Evolutionary conservation across 2,888 invertebrate species (phyloP).

Genomic region (Standfussiana lucernea): DNA sequence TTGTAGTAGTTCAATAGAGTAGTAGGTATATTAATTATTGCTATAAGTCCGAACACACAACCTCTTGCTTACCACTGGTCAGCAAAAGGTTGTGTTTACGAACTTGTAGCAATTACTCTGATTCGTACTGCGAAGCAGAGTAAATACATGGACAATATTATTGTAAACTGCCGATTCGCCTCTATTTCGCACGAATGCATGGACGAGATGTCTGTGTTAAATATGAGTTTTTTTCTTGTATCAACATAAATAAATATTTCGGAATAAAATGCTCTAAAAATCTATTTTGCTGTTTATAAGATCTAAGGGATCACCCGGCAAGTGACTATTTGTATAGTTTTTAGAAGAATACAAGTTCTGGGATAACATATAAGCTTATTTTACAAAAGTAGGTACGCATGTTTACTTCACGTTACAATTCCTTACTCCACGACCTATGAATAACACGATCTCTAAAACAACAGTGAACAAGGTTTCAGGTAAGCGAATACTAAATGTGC

Average conservation of each 20-base stretch:
- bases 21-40: neutral
- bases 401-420: neutral
- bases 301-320: no score
- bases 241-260: neutral
- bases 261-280: no score
- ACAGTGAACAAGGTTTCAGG: constrained; percentile 2
- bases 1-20: neutral
- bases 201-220: neutral
- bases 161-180: no score
- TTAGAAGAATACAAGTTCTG: neutral
- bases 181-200: neutral
- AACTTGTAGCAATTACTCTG: no score
- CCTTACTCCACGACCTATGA: no score
- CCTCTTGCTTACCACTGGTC: neutral
- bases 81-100: no score
- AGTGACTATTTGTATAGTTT: no score
- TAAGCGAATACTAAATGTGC: constrained; percentile 1
- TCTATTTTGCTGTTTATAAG: no score
- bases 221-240: no score
- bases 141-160: neutral
- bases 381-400: neutral
- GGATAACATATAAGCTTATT: neutral
- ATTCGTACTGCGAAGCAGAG: neutral
- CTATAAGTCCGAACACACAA: neutral
- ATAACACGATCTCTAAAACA: constrained; percentile 13